Evolutionary conservation across 2,888 invertebrate species (phyloP), one percentile per base, ranked within the genome.

Genomic region (Drosophila trichaetosa): DNA sequence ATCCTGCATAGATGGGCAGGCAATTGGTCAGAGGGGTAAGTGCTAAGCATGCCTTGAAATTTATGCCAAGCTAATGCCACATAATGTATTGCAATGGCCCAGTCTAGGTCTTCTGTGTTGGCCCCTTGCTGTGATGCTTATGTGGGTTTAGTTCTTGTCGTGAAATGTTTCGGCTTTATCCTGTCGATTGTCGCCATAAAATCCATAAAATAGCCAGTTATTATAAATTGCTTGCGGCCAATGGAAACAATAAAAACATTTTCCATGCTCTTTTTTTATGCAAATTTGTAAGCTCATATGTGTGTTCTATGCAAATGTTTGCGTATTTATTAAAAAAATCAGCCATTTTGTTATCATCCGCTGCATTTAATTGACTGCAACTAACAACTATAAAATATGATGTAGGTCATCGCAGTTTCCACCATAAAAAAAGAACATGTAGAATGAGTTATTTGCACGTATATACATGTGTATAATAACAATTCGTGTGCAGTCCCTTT

Each of bases 311-410:
- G 73, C 70, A 88, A 85, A 85, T 85, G 72, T 85, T 87, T 83
- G 79, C 62, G 65, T 78, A 88, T 83, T 88, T 82, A 85, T 86
- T 75, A 83, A 85, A 88, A 86, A 86, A 73, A 73, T 60, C 67
- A 80, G 76, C 78, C 70, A 80, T 75, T 85, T 82, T 75, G 71
- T 60, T 71, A 76, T 86, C 86, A 88, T 85, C 88, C 85, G 51
- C 60, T 74, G 88, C 76, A 82, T 88, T 85, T 85, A 85, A 85
- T 85, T 85, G 85, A 85, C 85, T 85, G 88, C 72, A 80, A 69
- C 86, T 82, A 84, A 73, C 72, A 71, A 57, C 77, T 56, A 59
- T 42, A 67, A 77, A 75, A 64, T 57, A 60, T 67, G 68, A 83
- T 79, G 62, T 81, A 76, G 81, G 83, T 79, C 82, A 79, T 49